Evolutionary conservation across 2,113 vertebrate genomes (phyloP), one percentile per base, ranked within the genome.

Genomic region (Menidia beryllina): DNA sequence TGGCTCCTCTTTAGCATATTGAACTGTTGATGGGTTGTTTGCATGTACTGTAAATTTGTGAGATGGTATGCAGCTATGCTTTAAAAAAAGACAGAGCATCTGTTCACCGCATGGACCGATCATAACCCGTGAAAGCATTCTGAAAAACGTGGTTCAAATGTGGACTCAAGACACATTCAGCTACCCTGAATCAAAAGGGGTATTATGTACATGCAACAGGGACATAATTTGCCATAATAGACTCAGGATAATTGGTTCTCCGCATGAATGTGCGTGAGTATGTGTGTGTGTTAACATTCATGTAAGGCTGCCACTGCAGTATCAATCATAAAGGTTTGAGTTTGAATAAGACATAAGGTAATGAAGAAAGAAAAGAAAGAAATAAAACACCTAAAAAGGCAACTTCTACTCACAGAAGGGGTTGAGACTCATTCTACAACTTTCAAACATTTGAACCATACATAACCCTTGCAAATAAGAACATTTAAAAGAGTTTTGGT

Each of bases 181-280:
- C 24, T 61, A n/a, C 41, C 13, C 14, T 3, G 1, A 10, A 39
- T 11, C 20, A 48, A 78, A 75, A 63, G 17, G 10, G 13, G 3
- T 27, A 73, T 66, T 51, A 79, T 45, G 58, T 24, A 60, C 50
- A 62, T 23, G 57, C 48, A 69, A 51, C 50, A 63, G 39, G 52
- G 41, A 69, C 59, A 39, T 65, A 12, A 79, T 67, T 69, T 67
- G 61, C 60, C 61, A 51, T 68, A 75, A 73, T 47, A 43, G 77
- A 61, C 47, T 67, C 52, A n/a, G 48, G 52, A 83, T 83, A 83
- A 72, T 72, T 83, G 63, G 63, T 58, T 62, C 36, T 72, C 38
- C 79, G 41, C 30, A 48, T 69, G 53, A 56, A 58, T 53, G 36
- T n/a, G 41, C 69, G 55, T 65, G 57, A 25, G 19, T 49, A 20